phyloP scores from a whole-genome alignment of 2,797 vertebrate species.

The Meriones psammophilus region DNA sequence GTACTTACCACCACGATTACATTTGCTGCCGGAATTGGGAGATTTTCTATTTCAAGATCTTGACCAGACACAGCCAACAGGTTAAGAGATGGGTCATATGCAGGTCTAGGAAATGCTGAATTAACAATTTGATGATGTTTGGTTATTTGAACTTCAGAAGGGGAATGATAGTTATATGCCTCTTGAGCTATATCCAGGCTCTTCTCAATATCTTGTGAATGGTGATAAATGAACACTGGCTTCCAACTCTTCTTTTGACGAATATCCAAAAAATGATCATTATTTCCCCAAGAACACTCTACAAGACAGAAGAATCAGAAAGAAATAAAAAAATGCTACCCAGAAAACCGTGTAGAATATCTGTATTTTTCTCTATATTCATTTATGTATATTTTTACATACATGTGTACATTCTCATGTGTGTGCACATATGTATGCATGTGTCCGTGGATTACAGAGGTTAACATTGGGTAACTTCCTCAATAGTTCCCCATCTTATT shows the following conservation, averaged over 20 bases:
- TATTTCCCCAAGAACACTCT: slow-evolving; percentile 90
- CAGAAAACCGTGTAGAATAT: slow-evolving; percentile 2
- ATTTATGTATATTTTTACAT: background rate
- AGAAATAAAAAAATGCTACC: slow-evolving; percentile 59
- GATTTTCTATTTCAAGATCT: slow-evolving; percentile 90
- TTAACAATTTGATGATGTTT: slow-evolving; percentile 87
- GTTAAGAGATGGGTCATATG: slow-evolving; percentile 88
- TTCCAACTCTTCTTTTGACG: slow-evolving; percentile 87
- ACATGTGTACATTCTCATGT: background rate
- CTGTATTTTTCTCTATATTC: background rate
- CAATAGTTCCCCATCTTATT: background rate
- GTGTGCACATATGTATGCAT: background rate
- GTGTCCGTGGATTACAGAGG: background rate
- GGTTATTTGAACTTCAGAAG: slow-evolving; percentile 83
- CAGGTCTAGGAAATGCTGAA: slow-evolving; percentile 88
- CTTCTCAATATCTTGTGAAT: slow-evolving; percentile 88
- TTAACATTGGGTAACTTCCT: background rate
- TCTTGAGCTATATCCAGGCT: slow-evolving; percentile 87
- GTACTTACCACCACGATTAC: slow-evolving; percentile 91
- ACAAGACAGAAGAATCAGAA: slow-evolving; percentile 71
- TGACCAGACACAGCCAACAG: slow-evolving; percentile 88
- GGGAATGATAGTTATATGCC: slow-evolving; percentile 83
- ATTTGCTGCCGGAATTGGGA: slow-evolving; percentile 88
- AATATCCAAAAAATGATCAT: slow-evolving; percentile 87
- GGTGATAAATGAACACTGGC: slow-evolving; percentile 88